Base-by-base conservation (phyloP, 2,113 vertebrate species). In the Abramis brama region DNA sequence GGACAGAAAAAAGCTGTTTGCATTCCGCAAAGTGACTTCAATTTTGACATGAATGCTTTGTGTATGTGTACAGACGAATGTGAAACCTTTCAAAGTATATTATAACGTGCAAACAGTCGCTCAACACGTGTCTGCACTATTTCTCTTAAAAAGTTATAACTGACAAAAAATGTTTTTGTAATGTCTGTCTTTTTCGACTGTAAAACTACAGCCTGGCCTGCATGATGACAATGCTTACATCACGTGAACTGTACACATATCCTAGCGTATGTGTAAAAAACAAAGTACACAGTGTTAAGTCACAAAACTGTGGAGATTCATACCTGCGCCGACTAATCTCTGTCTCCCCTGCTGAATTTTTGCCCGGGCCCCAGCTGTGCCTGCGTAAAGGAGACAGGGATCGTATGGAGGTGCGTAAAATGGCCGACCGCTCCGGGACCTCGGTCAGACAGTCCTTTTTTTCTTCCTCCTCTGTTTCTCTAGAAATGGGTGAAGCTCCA, bases 301-400 rank as follows among this genome's bases (percentile, higher is more conserved):
- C 33, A n/a, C 10, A 23, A 71, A 71, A 71, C 19, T 19, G 25
- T 27, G 43, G 39, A 39, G 10, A 50, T 64, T 25, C 94, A 94
- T 89, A 98, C 97, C 97, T 97, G 90, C 96, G 93, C 43, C 96
- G 96, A 85, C 93, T 94, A 87, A 96, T 93, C 45, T 96, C 96
- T 0, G 88, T 79, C 9, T 97, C 96, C 0, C 91, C 93, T 43
- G 90, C 91, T 1, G 93, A 84, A 0, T 95, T 96, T 87, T 96
- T 96, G 2, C 95, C 96, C 0, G 97, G 97, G 11, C 96, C 97
- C 97, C 97, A 99, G 84, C 97, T 99, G 91, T 99, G 97, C 19
- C 97, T 94, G 0, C 97, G 95, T 87, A 96, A 95, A 0, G 97
- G 97, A 1, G 97, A 98, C 74, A 95, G 92, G 0, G 97, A 96